Evolutionary conservation across 2,797 vertebrate genomes (phyloP), one percentile per base, ranked within the genome.

Genomic region (Hyperoplus immaculatus): DNA sequence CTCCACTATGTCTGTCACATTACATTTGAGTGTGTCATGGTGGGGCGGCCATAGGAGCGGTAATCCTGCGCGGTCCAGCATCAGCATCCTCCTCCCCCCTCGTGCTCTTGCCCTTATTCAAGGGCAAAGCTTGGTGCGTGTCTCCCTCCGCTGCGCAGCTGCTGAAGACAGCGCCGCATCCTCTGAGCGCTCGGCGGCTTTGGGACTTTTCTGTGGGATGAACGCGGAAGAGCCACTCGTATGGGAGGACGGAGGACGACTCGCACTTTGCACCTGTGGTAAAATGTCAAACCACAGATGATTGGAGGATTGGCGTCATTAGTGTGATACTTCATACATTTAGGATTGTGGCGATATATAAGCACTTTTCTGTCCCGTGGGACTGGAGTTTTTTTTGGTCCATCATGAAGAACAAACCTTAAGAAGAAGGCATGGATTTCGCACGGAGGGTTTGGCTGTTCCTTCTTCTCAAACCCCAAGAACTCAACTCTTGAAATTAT

Each of bases 351-450:
- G 42, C 46, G 61, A 67, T 18, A 55, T 29, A 71, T 21, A 51
- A 58, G 51, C 66, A 61, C 53, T 66, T 81, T 45, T 60, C 29
- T 51, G 3, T 41, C 5, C 54, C 12, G 58, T 47, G 78, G 55
- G 46, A 54, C 21, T 72, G 78, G 80, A 89, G 82, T 83, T 90
- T 84, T 60, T 81, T 89, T 85, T 65, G 47, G 49, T 70, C 71
- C 69, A 64, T 21, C 39, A 83, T 76, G 79, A 83, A 79, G 84
- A 78, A 71, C 59, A 66, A 75, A 41, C 41, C 56, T 43, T 83
- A 67, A 88, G 57, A n/a, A 72, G 80, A 74, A 86, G 78, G 74
- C 68, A 94, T 94, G 94, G 94, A 89, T 92, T 88, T 82, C 87
- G 81, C 87, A 15, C 62, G 86, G 72, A 84, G 63, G 59, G 13